A percentile compares a stretch with the other conserved stretches of the same genome.
Conservation (phyloP, 1,140 invertebrate genomes). For the Dendrolimus punctatus region DNA sequence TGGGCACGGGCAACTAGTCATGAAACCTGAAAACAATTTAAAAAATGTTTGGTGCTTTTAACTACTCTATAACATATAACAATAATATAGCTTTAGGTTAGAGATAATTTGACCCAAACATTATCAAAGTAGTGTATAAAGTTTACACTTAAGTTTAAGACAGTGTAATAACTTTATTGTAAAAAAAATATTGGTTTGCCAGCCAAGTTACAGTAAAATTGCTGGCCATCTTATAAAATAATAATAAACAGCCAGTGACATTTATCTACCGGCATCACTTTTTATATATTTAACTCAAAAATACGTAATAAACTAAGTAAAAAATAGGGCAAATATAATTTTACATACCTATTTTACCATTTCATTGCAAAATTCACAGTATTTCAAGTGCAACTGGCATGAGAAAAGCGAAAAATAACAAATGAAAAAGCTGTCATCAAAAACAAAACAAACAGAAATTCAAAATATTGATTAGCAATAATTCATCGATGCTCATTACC, state of each 20-base stretch:
- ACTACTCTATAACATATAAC: no score
- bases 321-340: slow-evolving; percentile 2
- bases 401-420: slow-evolving; percentile 8
- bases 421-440: slow-evolving; percentile 2
- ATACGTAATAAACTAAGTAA: slow-evolving; percentile 8
- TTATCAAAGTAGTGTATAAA: no score
- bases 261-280: slow-evolving; percentile 5
- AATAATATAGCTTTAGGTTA: no score
- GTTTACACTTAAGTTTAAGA: no score
- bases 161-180: no score
- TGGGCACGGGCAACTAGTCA: no score
- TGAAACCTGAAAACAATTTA: no score
- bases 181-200: slow-evolving; percentile 14
- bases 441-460: no score
- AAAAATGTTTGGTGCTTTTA: no score
- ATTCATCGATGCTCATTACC: no score
- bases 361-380: not conserved
- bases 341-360: not conserved
- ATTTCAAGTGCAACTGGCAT: slow-evolving; percentile 9
- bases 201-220: slow-evolving; percentile 29
- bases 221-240: slow-evolving; percentile 29
- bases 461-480: no score
- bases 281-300: slow-evolving; percentile 9
- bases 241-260: slow-evolving; percentile 36
- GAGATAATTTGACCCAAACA: no score